Percentiles rank a stretch among this genome's conserved stretches.
These are phyloP conservation scores for Erebia palarica DNA, from an alignment of 2,888 invertebrate genomes.

Conservation along the genomic window DNA sequence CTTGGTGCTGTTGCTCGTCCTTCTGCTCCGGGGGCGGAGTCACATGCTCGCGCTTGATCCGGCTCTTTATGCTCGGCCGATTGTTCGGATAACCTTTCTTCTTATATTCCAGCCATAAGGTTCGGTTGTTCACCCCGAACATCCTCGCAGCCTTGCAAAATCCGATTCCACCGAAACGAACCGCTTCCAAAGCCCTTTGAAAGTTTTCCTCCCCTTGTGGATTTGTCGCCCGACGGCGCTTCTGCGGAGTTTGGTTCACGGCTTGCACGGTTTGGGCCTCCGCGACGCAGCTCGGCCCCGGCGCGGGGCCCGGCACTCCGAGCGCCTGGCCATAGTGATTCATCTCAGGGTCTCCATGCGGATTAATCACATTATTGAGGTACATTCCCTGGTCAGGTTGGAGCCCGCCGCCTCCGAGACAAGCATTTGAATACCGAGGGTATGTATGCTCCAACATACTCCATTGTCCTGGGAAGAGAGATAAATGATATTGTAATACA, in stretches of 20 bases:
- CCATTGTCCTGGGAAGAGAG: conserved; percentile 91
- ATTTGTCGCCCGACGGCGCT: conserved; percentile 88
- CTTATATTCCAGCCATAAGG: conserved; percentile 92
- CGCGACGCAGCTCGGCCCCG: conserved; percentile 63
- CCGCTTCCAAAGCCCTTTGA: conserved; percentile 90
- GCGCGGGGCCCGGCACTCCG: conserved; percentile 67
- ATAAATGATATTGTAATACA: conserved; percentile 77
- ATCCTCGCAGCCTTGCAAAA: conserved; percentile 93
- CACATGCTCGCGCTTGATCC: conserved; percentile 87
- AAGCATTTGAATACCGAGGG: conserved; percentile 87
- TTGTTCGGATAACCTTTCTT: conserved; percentile 92
- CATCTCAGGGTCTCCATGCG: conserved; percentile 62
- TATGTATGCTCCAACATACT: conserved; percentile 92
- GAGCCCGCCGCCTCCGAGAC: conserved; percentile 83
- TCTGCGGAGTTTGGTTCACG: conserved; percentile 64
- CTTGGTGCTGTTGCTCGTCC: conserved; percentile 59
- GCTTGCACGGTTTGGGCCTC: conserved; percentile 60
- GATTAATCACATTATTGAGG: conserved; percentile 78
- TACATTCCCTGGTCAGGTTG: conserved; percentile 83
- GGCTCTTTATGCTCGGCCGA: conserved; percentile 88
- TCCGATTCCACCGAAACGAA: conserved; percentile 91
- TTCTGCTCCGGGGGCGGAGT: conserved; percentile 84
- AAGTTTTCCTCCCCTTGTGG: conserved; percentile 93
- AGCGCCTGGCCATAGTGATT: conserved; percentile 68
- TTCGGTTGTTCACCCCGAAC: conserved; percentile 93